phyloP scores from a whole-genome alignment of 1,140 invertebrate species.

The Papilio polyxenes region DNA sequence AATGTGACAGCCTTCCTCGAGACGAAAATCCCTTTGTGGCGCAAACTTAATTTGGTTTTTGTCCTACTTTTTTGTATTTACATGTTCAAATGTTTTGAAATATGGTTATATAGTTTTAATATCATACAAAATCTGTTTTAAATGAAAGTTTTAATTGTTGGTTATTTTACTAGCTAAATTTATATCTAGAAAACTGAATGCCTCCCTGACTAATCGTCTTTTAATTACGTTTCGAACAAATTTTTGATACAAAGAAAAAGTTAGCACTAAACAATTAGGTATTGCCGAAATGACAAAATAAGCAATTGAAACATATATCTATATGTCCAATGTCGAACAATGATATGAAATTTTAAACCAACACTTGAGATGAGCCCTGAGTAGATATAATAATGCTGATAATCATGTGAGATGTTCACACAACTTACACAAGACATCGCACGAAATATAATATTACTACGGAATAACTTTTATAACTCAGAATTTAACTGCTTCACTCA shows the following conservation, averaged over 20 bases:
- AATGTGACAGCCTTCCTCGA: conserved; percentile 40
- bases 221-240: not conserved
- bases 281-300: not conserved
- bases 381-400: not conserved
- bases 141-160: too few species aligned
- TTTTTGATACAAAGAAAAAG: not conserved
- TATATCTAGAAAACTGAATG: too few species aligned
- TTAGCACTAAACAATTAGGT: not conserved
- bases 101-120: not conserved
- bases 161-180: too few species aligned
- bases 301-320: not conserved
- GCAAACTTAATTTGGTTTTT: not conserved
- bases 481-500: not conserved
- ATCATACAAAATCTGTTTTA: not conserved
- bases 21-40: not conserved
- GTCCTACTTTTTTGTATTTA: not conserved
- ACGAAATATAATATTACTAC: not conserved
- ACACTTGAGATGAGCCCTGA: not conserved
- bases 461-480: too few species aligned
- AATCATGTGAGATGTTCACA: not conserved
- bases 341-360: not conserved
- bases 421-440: not conserved
- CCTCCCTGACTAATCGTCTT: too few species aligned
- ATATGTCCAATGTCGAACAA: not conserved
- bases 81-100: too few species aligned